Evolutionary conservation across 2,888 invertebrate species (phyloP), one percentile per base, ranked within the genome.

Genomic region (Bibio marci): DNA sequence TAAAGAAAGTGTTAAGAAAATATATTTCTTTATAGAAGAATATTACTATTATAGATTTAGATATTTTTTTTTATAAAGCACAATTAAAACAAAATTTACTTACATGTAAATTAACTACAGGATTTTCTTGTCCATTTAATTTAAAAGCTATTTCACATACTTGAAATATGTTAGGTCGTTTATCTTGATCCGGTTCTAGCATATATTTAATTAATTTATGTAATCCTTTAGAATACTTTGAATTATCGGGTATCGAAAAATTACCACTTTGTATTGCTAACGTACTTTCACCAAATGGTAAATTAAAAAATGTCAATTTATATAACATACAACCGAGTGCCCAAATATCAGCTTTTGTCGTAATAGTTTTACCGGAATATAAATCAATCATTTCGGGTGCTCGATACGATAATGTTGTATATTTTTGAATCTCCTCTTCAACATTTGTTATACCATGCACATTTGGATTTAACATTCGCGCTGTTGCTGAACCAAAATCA

Each of bases 401-500:
- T 50, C 91, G 70, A 58, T 91, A 91, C 46, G 87, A 82, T 38
- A 90, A 65, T 2, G 91, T 91, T 7, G 91, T 91, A 57, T 90
- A 90, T 54, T 80, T 71, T 59, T 81, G 78, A 46, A 87, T 79
- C 62, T 86, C 86, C 50, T 87, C 85, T 54, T 85, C 81, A n/a
- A 85, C 76, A 15, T 64, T 56, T 15, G 73, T 62, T 10, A 75
- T 76, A 36, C 80, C 78, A 50, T 77, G 76, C 44, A 69, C 66
- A 41, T 64, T 63, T 2, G 79, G 74, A 65, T 78, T 78, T 43
- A 80, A 63, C 46, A 76, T 63, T 55, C 81, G 76, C 26, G 80
- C 81, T n/a, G 90, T 91, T 13, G 90, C 86, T 47, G 88, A 88
- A 32, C 91, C 91, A 68, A 91, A 92, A 68, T 91, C 91, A 65